phyloP scores from a whole-genome alignment of 2,797 vertebrate species.

The Enteromius treurensis region DNA sequence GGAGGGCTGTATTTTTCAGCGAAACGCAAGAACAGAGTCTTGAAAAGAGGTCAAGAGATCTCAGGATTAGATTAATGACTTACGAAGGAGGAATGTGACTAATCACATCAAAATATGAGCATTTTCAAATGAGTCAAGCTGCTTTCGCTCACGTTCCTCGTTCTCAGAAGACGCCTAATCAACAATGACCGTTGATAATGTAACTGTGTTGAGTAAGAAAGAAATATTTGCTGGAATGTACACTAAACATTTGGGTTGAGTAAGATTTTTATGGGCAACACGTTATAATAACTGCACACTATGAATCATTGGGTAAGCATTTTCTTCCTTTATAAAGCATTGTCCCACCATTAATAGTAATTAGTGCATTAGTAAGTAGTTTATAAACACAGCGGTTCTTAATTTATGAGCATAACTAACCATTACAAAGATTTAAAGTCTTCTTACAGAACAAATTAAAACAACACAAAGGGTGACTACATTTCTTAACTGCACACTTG shows the following conservation, averaged over 20 bases:
- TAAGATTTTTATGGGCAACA: neutral
- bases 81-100: constrained; percentile 39
- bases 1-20: neutral
- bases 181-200: neutral
- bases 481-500: too few relatives aligned
- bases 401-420: too few relatives aligned
- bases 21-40: constrained; percentile 9
- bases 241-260: neutral
- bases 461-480: too few relatives aligned
- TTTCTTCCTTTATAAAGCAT: too few relatives aligned
- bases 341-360: too few relatives aligned
- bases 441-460: too few relatives aligned
- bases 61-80: constrained; percentile 19
- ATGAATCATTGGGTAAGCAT: too few relatives aligned
- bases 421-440: too few relatives aligned
- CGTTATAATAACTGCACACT: too few relatives aligned
- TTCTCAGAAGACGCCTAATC: neutral
- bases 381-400: too few relatives aligned
- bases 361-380: too few relatives aligned
- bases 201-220: neutral
- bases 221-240: neutral
- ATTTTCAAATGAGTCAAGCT: constrained; percentile 21
- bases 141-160: constrained; percentile 11
- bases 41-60: constrained; percentile 12
- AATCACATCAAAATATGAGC: constrained; percentile 29